phyloP scores from a whole-genome alignment of 1,140 invertebrate genomes.

The Harlomillsia oculata region DNA sequence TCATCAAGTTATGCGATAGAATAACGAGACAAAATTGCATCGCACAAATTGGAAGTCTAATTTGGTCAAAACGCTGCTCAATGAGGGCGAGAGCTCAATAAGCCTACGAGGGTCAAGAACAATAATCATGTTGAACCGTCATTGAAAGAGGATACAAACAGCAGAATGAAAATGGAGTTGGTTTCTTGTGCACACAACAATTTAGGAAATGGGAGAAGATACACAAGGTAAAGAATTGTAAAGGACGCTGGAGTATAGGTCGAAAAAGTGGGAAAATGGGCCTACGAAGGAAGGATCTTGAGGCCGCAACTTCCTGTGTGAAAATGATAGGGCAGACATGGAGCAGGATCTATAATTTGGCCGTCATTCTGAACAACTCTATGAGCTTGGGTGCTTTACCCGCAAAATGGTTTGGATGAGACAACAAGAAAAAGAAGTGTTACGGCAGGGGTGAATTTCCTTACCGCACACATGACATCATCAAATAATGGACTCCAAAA shows the following conservation, averaged over 20 bases:
- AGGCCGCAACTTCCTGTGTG: conserved; percentile 35
- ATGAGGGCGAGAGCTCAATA: too few species aligned
- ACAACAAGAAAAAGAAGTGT: conserved; percentile 3
- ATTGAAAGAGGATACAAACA: too few species aligned
- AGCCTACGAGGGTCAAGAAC: too few species aligned
- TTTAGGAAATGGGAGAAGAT: background rate
- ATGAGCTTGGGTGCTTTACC: conserved; percentile 28
- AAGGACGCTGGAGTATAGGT: background rate
- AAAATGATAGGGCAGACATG: conserved; percentile 34
- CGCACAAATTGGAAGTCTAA: too few species aligned
- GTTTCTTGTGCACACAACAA: background rate
- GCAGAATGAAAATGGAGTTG: too few species aligned
- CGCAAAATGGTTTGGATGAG: conserved; percentile 4
- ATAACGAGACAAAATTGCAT: too few species aligned
- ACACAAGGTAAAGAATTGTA: background rate
- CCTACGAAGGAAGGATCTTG: background rate
- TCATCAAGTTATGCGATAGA: too few species aligned
- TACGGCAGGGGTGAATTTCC: conserved; percentile 4
- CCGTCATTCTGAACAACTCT: conserved; percentile 21
- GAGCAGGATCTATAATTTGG: conserved; percentile 31
- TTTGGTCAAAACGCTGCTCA: too few species aligned
- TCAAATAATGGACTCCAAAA: conserved; percentile 12
- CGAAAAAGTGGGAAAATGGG: background rate
- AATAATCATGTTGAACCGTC: too few species aligned
- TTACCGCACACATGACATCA: conserved; percentile 3